Evolutionary conservation across 2,797 vertebrate species (phyloP), one percentile per base, ranked within the genome.

Genomic region (Macroramphosus scolopax): DNA sequence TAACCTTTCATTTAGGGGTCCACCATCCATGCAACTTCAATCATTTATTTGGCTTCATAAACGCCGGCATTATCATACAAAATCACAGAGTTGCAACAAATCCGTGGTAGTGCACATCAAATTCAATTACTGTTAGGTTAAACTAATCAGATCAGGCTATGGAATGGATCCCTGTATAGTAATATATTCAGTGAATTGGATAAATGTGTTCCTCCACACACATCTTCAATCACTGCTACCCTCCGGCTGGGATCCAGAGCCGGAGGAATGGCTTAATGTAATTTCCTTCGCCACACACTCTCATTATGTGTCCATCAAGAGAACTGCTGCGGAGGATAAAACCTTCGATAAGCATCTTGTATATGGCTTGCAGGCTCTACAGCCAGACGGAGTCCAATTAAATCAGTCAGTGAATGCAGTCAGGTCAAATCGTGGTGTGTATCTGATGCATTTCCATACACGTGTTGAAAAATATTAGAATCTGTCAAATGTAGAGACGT

Each of bases 211-310:
- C 49, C 49, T 61, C 51, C 55, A 17, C 41, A 38, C 15, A 37
- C 13, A 5, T 30, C 32, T 68, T 47, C 29, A 34, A 7, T 65
- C 48, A 25, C 43, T 58, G 65, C 65, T 55, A 44, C 22, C 68
- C 68, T 70, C 67, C 75, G 65, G 64, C 72, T 53, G 62, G 17
- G 59, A 54, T 13, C 32, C 28, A 42, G 51, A 72, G 63, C 52
- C 46, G 17, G 48, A 50, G 46, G 53, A 32, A 69, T 38, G 36
- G 31, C 40, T 65, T 55, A 17, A 63, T 70, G 72, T 73, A 36
- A 58, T 78, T 81, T 65, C 55, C 70, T 76, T 56, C 43, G 54
- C 77, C 67, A 69, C 64, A 72, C 48, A 35, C 65, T 68, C 59
- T 49, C 40, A 77, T 68, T 56, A 55, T 25, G 52, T 72, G 69